Conservation (phyloP, 2,797 vertebrate genomes). For the Melanotaenia maccullochi region DNA sequence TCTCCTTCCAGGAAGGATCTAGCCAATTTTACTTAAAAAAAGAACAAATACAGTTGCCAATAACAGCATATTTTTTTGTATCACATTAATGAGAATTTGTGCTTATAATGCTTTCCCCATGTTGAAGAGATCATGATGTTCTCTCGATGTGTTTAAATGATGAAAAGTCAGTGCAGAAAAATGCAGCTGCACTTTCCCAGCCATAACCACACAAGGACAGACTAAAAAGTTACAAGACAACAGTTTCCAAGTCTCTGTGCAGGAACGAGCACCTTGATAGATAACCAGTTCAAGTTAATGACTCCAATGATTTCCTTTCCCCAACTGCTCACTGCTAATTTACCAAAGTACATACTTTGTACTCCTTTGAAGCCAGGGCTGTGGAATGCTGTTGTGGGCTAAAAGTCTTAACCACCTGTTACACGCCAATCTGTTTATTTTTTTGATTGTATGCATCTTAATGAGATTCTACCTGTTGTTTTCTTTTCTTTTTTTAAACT, state of each 20-base stretch:
- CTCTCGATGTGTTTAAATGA: slow-evolving; percentile 28
- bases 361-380: slow-evolving; percentile 53
- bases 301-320: slow-evolving; percentile 52
- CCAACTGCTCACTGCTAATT: slow-evolving; percentile 28
- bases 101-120: slow-evolving; percentile 26
- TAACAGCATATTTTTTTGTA: background rate
- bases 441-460: slow-evolving; percentile 24
- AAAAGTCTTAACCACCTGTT: slow-evolving; percentile 47
- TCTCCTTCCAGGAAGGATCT: background rate
- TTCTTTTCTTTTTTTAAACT: slow-evolving; percentile 1
- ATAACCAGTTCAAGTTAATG: slow-evolving; percentile 59
- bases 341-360: slow-evolving; percentile 44
- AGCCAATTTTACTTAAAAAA: background rate
- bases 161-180: slow-evolving; percentile 51
- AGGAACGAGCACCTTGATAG: slow-evolving; percentile 52
- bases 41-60: background rate
- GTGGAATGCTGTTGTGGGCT: slow-evolving; percentile 57
- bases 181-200: slow-evolving; percentile 57
- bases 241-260: slow-evolving; percentile 38
- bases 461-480: slow-evolving; percentile 43
- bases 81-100: slow-evolving; percentile 39
- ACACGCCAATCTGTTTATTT: slow-evolving; percentile 42
- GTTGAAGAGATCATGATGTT: slow-evolving; percentile 30
- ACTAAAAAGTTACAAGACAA: slow-evolving; percentile 37
- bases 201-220: slow-evolving; percentile 48